phyloP scores from a whole-genome alignment of 1,140 invertebrate species.

The Drepana arcuata region DNA sequence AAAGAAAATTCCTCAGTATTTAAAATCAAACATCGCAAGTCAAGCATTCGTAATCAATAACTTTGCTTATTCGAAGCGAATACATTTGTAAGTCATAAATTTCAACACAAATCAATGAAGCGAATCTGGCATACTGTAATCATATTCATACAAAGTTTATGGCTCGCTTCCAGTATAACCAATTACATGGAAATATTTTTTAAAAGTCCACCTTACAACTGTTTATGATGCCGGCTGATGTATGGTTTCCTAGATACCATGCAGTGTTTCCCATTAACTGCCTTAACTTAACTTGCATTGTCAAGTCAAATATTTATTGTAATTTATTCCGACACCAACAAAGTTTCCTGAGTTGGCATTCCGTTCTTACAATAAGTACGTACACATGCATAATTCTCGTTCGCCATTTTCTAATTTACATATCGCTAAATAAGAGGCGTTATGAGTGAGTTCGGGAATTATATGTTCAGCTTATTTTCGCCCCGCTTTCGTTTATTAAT shows the following conservation, averaged over 20 bases:
- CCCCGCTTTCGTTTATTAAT: too few species aligned
- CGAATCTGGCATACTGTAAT: too few species aligned
- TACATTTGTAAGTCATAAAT: too few species aligned
- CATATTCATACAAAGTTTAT: too few species aligned
- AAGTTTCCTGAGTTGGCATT: conserved; percentile 9
- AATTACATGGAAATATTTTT: too few species aligned
- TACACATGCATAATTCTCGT: conserved; percentile 12
- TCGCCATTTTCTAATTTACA: conserved; percentile 18
- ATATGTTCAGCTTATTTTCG: conserved; percentile 2
- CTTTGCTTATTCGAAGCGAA: too few species aligned
- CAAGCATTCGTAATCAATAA: too few species aligned
- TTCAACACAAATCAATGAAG: too few species aligned
- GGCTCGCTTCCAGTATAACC: too few species aligned
- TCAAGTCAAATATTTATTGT: conserved; percentile 32
- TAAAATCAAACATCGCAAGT: too few species aligned
- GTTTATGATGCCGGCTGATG: conserved; percentile 28
- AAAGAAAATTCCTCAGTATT: too few species aligned
- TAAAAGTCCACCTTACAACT: too few species aligned
- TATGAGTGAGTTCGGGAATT: conserved; percentile 4
- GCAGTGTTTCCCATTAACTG: conserved; percentile 15
- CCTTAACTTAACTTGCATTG: conserved; percentile 26
- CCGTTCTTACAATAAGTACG: conserved; percentile 8
- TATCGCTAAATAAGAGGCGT: conserved; percentile 7
- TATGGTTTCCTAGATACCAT: conserved; percentile 33
- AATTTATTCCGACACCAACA: conserved; percentile 26